These are phyloP conservation scores for Rhinichthys klamathensis DNA, from an alignment of 2,113 vertebrate genomes.

Conservation along the genomic window DNA sequence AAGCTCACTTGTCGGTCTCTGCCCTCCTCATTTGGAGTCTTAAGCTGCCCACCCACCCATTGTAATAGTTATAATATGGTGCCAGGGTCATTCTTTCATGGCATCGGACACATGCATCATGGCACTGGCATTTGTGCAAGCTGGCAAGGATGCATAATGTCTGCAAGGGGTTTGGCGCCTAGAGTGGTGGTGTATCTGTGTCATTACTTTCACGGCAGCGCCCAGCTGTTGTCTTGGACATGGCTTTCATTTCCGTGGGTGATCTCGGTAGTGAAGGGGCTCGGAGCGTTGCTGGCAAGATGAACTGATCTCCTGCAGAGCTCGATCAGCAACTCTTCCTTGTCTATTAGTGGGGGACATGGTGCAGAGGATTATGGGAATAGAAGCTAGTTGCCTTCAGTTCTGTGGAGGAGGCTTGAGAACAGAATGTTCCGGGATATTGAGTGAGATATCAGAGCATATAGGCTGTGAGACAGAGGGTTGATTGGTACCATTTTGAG, in stretches of 20 bases:
- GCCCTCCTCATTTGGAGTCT: conserved; percentile 23
- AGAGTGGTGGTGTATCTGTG: conserved; percentile 23
- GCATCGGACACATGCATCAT: conserved; percentile 2
- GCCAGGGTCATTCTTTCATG: conserved; percentile 12
- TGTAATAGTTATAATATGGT: background rate
- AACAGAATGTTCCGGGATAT: background rate
- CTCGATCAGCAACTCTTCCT: background rate
- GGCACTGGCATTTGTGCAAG: conserved; percentile 6
- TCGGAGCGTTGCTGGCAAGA: background rate
- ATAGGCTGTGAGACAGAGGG: too few relatives aligned
- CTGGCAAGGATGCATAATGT: background rate
- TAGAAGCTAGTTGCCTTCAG: conserved; percentile 8
- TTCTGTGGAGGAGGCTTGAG: background rate
- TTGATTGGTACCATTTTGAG: too few relatives aligned
- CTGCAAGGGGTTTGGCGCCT: conserved; percentile 18
- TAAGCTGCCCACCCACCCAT: background rate
- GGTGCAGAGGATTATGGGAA: conserved; percentile 10
- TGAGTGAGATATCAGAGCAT: background rate
- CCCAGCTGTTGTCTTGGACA: conserved; percentile 50
- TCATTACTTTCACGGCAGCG: conserved; percentile 20
- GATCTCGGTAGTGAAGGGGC: conserved; percentile 30
- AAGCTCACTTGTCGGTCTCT: conserved; percentile 6
- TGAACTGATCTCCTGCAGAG: conserved; percentile 13
- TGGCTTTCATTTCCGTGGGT: conserved; percentile 8
- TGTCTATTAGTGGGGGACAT: conserved; percentile 20